Evolutionary conservation across 2,113 vertebrate species (phyloP).

Genomic region (Balaenoptera acutorostrata): DNA sequence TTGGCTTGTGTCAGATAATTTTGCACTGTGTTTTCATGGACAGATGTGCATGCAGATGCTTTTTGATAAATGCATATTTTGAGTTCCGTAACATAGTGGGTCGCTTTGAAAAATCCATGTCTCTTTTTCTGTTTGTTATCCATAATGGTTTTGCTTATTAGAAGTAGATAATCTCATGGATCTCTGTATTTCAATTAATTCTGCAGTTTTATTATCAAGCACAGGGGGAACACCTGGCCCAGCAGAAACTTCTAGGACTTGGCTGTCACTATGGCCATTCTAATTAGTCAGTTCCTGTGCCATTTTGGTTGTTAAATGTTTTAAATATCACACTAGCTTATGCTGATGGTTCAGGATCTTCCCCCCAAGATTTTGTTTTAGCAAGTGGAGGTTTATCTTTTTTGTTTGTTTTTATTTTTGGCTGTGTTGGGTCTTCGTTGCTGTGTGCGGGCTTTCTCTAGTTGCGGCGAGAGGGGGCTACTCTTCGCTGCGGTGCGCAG

Average conservation of each 20-base stretch:
- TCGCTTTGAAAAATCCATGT: neutral
- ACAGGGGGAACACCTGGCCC: neutral
- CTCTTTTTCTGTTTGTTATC: neutral
- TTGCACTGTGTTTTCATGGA: neutral
- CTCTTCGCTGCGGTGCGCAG: neutral
- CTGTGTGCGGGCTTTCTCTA: neutral
- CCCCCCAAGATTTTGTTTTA: conserved; percentile 32
- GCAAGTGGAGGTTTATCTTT: conserved; percentile 10
- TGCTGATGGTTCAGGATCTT: neutral
- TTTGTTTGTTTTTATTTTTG: neutral
- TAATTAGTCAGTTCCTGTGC: neutral
- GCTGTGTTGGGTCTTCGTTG: neutral
- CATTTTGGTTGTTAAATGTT: neutral
- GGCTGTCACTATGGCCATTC: neutral
- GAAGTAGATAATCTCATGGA: neutral
- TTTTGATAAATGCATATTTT: conserved; percentile 1
- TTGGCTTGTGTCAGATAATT: conserved; percentile 36
- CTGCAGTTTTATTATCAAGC: neutral
- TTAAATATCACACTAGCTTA: neutral
- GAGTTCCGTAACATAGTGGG: neutral
- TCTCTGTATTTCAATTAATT: neutral
- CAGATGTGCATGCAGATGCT: neutral
- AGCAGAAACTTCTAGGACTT: neutral
- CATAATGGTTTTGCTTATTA: conserved; percentile 32
- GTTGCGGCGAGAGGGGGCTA: neutral